Base-by-base conservation (phyloP, 30 jellyfish, hydroid and myxozoan genomes). In the Cassiopea andromeda region DNA sequence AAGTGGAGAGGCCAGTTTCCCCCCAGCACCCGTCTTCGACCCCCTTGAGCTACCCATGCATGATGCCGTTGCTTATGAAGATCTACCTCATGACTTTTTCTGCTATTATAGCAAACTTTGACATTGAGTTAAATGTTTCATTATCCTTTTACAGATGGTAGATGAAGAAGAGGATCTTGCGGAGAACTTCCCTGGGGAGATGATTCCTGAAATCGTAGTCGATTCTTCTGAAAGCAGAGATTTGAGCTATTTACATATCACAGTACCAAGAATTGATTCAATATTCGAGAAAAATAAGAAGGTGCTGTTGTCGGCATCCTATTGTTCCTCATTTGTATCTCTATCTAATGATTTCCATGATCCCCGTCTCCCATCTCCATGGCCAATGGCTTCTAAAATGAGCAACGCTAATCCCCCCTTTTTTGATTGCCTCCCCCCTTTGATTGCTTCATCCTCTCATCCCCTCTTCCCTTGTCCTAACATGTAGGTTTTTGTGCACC, bases 211-310 rank as follows among this genome's bases (percentile, higher is more conserved):
- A 16, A 96, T 88, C 46, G 92, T 61, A 43, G 94, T n/a, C n/a
- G n/a, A 90, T 69, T 95, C 85, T 18, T 85, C 85, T 38, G 97
- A 94, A 69, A 77, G 77, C 3, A 59, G 88, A 46, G 97, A 94
- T 84, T 90, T 94, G 43, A 77, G 96, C 66, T 94, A 94, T 80
- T 94, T 97, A 97, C 98, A 94, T 67, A 85, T 94, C 74, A 81
- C 95, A 18, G 78, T 94, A 1, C 95, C 98, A 1, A 85, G 94
- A 44, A 76, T 94, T 47, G 98, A 94, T 2, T 89, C 88, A 15
- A 84, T 94, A 18, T 83, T 94, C 44, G 97, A 94, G 78, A 82
- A 90, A 73, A 94, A 89, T 48, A 94, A 89, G 85, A 94, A 85
- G 96, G 98, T 94, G n/a, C n/a, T n/a, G n/a, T n/a, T n/a, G n/a